Conservation (phyloP, 2,797 vertebrate species). For the Gephyroberyx darwinii region DNA sequence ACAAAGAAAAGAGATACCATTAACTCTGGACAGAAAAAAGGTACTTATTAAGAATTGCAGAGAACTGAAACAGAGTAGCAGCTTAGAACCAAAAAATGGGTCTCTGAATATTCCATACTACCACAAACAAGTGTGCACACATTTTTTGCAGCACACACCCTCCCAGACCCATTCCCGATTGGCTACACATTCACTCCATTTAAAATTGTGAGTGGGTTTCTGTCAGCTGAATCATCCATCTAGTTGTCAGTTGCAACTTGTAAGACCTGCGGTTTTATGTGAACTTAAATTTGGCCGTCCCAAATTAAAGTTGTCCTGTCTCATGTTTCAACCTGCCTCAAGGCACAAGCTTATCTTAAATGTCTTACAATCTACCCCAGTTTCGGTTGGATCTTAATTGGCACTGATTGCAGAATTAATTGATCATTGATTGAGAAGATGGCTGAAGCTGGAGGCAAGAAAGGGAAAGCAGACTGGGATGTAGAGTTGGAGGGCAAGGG, state of each 20-base stretch:
- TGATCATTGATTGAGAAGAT: not conserved
- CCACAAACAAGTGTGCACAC: not conserved
- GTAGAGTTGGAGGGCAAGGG: not conserved
- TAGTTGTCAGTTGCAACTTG: not conserved
- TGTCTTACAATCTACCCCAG: not conserved
- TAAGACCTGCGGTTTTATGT: not conserved
- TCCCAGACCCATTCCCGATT: not conserved
- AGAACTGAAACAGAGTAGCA: not conserved
- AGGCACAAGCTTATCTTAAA: not conserved
- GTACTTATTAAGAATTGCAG: too few species aligned
- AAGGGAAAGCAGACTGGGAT: not conserved
- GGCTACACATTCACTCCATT: not conserved
- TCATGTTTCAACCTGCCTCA: not conserved
- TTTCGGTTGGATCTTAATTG: not conserved
- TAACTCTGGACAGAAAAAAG: not conserved
- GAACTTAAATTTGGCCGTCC: not conserved
- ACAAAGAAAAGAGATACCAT: not conserved
- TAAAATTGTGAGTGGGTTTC: not conserved
- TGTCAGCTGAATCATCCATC: constrained; percentile 4
- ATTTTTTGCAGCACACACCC: not conserved
- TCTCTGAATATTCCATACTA: not conserved
- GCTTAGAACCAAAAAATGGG: not conserved
- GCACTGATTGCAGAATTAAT: not conserved
- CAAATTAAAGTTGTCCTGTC: too few species aligned
- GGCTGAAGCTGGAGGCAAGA: not conserved